phyloP scores from a whole-genome alignment of 2,888 invertebrate species.

The Neocrepidodera transversa region DNA sequence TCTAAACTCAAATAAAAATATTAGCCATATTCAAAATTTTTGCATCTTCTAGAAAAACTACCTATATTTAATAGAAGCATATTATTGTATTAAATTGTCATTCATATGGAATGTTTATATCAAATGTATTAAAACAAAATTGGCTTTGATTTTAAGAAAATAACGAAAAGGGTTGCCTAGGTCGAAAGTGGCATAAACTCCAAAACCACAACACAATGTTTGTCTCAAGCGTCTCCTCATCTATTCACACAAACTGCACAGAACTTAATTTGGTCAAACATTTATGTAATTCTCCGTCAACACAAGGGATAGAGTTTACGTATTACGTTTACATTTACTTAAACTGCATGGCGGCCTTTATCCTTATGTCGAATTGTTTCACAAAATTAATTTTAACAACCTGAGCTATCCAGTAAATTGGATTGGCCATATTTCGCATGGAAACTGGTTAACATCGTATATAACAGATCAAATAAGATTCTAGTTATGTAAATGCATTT shows the following conservation, averaged over 20 bases:
- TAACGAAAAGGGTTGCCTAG: too few species aligned
- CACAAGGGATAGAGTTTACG: slow-evolving; percentile 13
- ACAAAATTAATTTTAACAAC: slow-evolving; percentile 24
- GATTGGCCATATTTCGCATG: slow-evolving; percentile 8
- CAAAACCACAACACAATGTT: background rate
- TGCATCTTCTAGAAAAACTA: too few species aligned
- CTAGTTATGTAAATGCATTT: too few species aligned
- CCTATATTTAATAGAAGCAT: too few species aligned
- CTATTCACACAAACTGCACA: slow-evolving; percentile 18
- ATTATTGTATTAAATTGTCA: too few species aligned
- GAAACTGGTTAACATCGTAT: too few species aligned
- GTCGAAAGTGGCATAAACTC: background rate
- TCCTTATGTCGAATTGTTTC: slow-evolving; percentile 20
- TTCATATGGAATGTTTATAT: too few species aligned
- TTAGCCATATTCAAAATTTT: too few species aligned
- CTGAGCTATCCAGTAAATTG: slow-evolving; percentile 8
- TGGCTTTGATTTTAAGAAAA: too few species aligned
- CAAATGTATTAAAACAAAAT: too few species aligned
- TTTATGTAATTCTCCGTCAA: slow-evolving; percentile 25
- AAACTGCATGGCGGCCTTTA: slow-evolving; percentile 14
- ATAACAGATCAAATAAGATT: too few species aligned
- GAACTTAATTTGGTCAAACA: slow-evolving; percentile 24
- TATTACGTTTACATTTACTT: slow-evolving; percentile 10
- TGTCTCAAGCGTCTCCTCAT: background rate
- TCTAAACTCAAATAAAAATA: too few species aligned